Evolutionary conservation across 2,888 invertebrate genomes (phyloP).

Genomic region (Trissonchulus sp.): DNA sequence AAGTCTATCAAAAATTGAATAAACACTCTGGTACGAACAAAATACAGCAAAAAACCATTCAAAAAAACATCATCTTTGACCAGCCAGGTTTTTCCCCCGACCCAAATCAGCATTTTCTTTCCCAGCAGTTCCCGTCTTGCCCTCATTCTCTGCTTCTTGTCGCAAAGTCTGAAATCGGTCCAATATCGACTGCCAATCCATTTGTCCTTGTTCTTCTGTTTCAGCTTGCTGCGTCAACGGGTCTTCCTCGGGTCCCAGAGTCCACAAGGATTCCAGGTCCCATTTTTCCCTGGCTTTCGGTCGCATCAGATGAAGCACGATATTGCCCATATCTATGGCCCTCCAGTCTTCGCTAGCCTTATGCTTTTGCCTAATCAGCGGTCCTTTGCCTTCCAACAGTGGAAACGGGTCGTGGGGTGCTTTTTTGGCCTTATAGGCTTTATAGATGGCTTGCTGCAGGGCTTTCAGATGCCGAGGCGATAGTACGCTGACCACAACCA

Average conservation of each 20-base stretch:
- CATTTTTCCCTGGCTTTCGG: constrained; percentile 65
- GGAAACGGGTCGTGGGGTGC: constrained; percentile 56
- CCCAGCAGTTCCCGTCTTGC: too few species aligned
- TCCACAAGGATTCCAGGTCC: constrained; percentile 85
- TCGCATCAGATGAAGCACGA: constrained; percentile 79
- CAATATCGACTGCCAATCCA: too few species aligned
- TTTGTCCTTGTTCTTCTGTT: too few species aligned
- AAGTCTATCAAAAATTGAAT: too few species aligned
- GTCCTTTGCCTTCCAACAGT: neutral
- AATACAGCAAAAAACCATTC: too few species aligned
- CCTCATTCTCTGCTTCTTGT: too few species aligned
- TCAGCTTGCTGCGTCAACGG: constrained; percentile 52
- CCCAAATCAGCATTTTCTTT: too few species aligned
- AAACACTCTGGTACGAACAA: too few species aligned
- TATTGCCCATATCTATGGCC: constrained; percentile 84
- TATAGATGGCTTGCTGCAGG: constrained; percentile 42
- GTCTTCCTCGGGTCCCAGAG: constrained; percentile 75
- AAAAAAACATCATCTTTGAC: too few species aligned
- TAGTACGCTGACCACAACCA: constrained; percentile 66
- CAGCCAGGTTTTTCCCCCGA: too few species aligned
- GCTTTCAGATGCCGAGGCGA: constrained; percentile 53
- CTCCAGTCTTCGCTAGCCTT: constrained; percentile 66
- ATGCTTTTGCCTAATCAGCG: neutral
- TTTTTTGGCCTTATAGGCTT: constrained; percentile 40
- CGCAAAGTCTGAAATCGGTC: too few species aligned